Evolutionary conservation across 92 coral and sea anemone genomes (phyloP), one percentile per base, ranked within the genome.

Genomic region (Epizoanthus fatuus): DNA sequence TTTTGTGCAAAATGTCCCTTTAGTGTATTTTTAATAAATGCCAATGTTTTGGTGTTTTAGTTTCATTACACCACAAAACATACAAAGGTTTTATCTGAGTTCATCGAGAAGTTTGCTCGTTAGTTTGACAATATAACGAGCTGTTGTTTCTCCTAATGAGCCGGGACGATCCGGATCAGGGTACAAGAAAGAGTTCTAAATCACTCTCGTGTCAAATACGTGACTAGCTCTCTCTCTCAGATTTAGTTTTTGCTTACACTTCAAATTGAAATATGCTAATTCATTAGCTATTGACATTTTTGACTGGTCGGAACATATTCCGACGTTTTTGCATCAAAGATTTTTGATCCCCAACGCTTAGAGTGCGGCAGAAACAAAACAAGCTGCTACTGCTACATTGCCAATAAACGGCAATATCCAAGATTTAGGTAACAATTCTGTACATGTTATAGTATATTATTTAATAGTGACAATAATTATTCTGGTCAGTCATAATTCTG

Each of bases 211-310:
- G 10, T 17, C 10, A 59, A 10, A 19, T 16, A 77, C 55, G 70
- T 45, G 71, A 13, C 70, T 62, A 3, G 3, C 59, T 58, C 22
- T 29, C 39, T n/a, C 29, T 15, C 20, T 20, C 22, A 56, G 71
- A 42, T 42, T 77, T 39, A 4, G 15, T 17, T 77, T 77, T 62
- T 77, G 38, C 81, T 38, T 77, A 49, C 35, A 77, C 69, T 44
- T 77, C 82, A 59, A 53, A 77, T 77, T 77, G 60, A 42, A 77
- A 77, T 77, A 77, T 77, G 82, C 56, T 77, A 77, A 77, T 75
- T 60, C 62, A 47, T 56, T 8, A 60, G 63, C 37, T 2, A 59
- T 60, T 77, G 82, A 77, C 70, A 77, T 62, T 60, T 42, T 59
- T 32, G 40, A 49, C 53, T 49, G 53, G 53, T 49, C 13, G 53